Percentiles rank a stretch among this genome's conserved stretches.
phyloP scores from a whole-genome alignment of 2,797 vertebrate genomes.

The Poeciliopsis gracilis region DNA sequence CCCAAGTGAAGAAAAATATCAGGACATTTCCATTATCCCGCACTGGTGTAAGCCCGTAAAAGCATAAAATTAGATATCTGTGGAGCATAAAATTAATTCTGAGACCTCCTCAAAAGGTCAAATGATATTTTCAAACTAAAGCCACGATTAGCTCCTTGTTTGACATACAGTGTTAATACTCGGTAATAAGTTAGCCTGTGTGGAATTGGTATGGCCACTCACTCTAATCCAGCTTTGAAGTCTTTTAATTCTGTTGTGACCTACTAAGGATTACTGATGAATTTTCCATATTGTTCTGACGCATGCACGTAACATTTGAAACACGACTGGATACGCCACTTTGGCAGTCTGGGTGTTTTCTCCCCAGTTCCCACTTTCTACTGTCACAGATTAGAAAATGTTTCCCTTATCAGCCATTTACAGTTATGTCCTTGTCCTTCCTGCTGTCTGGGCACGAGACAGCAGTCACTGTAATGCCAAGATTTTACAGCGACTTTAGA shows the following conservation, averaged over 20 bases:
- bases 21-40: slow-evolving; percentile 74
- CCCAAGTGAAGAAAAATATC: slow-evolving; percentile 62
- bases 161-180: slow-evolving; percentile 75
- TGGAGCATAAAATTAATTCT: slow-evolving; percentile 80
- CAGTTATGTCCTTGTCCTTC: slow-evolving; percentile 75
- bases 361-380: slow-evolving; percentile 44
- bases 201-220: slow-evolving; percentile 76
- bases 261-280: slow-evolving; percentile 67
- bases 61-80: slow-evolving; percentile 81
- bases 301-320: slow-evolving; percentile 56
- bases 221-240: slow-evolving; percentile 78
- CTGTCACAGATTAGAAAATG: slow-evolving; percentile 64
- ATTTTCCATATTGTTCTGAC: slow-evolving; percentile 67
- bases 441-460: slow-evolving; percentile 43
- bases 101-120: slow-evolving; percentile 78
- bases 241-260: slow-evolving; percentile 73
- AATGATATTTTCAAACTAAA: slow-evolving; percentile 79
- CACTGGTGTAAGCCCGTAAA: slow-evolving; percentile 75
- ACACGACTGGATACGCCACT: slow-evolving; percentile 43
- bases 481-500: not conserved
- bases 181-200: slow-evolving; percentile 71
- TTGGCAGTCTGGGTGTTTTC: slow-evolving; percentile 34
- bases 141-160: slow-evolving; percentile 76
- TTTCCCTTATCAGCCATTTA: slow-evolving; percentile 73
- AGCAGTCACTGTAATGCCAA: not conserved